Evolutionary conservation across 1,140 invertebrate genomes (phyloP).

Genomic region (Piezodorus guildinii): DNA sequence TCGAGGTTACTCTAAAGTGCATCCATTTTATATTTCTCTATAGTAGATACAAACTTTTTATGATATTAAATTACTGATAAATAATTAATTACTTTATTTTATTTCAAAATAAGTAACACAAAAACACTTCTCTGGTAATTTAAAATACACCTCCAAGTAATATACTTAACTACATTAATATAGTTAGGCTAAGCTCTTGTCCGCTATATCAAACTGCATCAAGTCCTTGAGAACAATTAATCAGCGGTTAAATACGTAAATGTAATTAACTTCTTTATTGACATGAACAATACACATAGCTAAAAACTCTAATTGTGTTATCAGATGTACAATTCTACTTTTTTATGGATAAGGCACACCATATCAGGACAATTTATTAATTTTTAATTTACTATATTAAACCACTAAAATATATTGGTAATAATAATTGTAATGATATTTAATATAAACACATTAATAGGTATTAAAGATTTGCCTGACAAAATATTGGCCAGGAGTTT

Average conservation of each 20-base stretch:
- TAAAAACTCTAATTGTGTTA: conserved; percentile 20
- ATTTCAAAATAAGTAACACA: too few relatives aligned
- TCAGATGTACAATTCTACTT: conserved; percentile 24
- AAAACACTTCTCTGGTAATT: too few relatives aligned
- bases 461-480: conserved; percentile 22
- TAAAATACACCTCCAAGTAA: too few relatives aligned
- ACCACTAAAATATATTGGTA: conserved; percentile 19
- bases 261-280: neutral
- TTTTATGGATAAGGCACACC: conserved; percentile 27
- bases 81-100: too few relatives aligned
- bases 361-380: conserved; percentile 26
- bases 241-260: conserved; percentile 1
- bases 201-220: conserved; percentile 8
- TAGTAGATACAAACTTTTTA: too few relatives aligned
- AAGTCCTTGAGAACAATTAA: conserved; percentile 6
- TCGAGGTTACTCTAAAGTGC: too few relatives aligned
- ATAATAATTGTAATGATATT: conserved; percentile 24
- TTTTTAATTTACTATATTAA: conserved; percentile 20
- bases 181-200: conserved; percentile 22
- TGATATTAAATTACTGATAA: too few relatives aligned
- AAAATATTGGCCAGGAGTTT: neutral
- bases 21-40: too few relatives aligned
- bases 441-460: conserved; percentile 17
- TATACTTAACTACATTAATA: neutral
- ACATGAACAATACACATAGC: conserved; percentile 18